Evolutionary conservation across 1,140 invertebrate species (phyloP), one percentile per base, ranked within the genome.

Genomic region (Tetramorium alpestre): DNA sequence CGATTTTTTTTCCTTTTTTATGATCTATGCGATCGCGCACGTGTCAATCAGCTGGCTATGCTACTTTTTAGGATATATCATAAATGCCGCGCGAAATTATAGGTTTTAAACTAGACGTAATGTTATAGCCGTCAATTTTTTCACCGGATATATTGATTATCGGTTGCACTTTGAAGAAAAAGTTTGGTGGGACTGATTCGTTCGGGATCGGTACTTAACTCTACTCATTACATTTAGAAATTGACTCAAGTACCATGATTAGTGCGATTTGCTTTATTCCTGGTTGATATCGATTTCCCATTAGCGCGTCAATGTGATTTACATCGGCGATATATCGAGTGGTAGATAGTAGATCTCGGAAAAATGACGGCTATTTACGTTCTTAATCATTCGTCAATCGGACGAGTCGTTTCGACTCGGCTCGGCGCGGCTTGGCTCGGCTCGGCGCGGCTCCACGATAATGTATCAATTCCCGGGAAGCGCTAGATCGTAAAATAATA

Each of bases 401-500:
- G n/a, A 13, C 76, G n/a, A n/a, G 13, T 25, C 65, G 41, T 47
- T 28, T 69, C 44, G 76, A 6, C 28, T 16, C 73, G 47, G 16
- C 58, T 33, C 56, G 73, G 33, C 33, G 38, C 49, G 8, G 3
- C 18, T 56, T 8, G 33, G 64, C 18, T 56, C 16, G 33, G 64
- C 16, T 3, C 62, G 33, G 38, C 51, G 16, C 51, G n/a, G 38
- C 33, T 25, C 41, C 18, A 81, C 85, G 90, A 93, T 93, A 91
- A 76, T 87, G 86, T 91, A 93, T 93, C 92, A 91, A 92, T 92
- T 91, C 89, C 87, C 76, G 77, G 87, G 86, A 90, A 93, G 73
- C 78, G 89, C 88, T 84, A 77, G 88, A 92, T 89, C 89, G 89
- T 93, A 93, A 93, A 93, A 93, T 93, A 93, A 93, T 93, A 92